phyloP scores from a whole-genome alignment of 2,797 vertebrate genomes.

The Chelon labrosus region DNA sequence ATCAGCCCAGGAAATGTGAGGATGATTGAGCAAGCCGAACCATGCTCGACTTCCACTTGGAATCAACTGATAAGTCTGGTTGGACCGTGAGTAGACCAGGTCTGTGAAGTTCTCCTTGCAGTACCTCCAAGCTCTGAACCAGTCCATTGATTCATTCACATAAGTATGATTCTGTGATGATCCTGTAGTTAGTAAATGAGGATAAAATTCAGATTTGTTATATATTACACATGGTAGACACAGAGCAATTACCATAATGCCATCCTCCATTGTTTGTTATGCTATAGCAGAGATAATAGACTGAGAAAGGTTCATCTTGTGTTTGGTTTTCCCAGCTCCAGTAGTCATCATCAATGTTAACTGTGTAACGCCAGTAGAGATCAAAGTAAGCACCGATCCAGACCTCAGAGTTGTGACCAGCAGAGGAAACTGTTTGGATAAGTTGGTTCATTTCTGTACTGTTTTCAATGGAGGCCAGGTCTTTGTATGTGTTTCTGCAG shows the following conservation, averaged over 20 bases:
- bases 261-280: background rate
- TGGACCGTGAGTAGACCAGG: background rate
- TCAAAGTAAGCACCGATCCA: slow-evolving; percentile 21
- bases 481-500: slow-evolving; percentile 16
- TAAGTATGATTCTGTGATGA: background rate
- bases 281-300: too few species aligned
- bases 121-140: slow-evolving; percentile 12
- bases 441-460: background rate
- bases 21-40: slow-evolving; percentile 38
- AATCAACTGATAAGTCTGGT: too few species aligned
- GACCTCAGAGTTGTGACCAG: background rate
- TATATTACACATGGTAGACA: too few species aligned
- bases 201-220: too few species aligned
- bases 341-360: background rate
- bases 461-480: slow-evolving; percentile 24
- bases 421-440: background rate
- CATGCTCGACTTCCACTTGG: background rate
- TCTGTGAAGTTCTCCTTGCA: slow-evolving; percentile 27
- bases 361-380: slow-evolving; percentile 11
- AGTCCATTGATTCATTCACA: background rate
- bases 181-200: slow-evolving; percentile 15
- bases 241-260: background rate
- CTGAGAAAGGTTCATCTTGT: too few species aligned
- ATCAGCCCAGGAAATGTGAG: slow-evolving; percentile 29
- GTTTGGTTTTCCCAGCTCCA: background rate